These are phyloP conservation scores for Scaptodrosophila lebanonensis DNA, from an alignment of 1,140 invertebrate genomes.

Conservation along the genomic window DNA sequence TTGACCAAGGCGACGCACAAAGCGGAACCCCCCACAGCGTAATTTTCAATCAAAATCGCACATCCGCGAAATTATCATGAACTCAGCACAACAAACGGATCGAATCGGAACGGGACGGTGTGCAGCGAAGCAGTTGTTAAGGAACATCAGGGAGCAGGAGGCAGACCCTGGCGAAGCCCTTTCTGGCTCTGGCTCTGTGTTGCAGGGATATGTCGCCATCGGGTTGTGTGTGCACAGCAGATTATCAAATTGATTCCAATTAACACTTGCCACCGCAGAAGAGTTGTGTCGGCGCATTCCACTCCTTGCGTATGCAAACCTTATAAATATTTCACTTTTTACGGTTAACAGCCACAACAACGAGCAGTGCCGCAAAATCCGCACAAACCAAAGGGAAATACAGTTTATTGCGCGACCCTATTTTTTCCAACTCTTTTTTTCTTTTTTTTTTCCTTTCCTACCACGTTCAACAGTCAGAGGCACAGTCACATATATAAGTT, in stretches of 20 bases:
- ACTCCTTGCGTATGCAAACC: conserved; percentile 46
- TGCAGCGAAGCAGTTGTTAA: too few species aligned
- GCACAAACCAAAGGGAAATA: conserved; percentile 33
- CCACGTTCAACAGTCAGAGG: too few species aligned
- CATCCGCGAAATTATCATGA: conserved; percentile 74
- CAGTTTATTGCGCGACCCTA: conserved; percentile 54
- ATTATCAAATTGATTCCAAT: conserved; percentile 77
- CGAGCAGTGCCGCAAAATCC: conserved; percentile 12
- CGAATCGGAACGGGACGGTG: neutral
- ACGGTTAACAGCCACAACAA: conserved; percentile 53
- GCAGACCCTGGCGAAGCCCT: too few species aligned
- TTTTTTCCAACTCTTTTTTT: conserved; percentile 11
- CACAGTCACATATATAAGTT: conserved; percentile 57
- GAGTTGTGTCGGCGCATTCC: conserved; percentile 23
- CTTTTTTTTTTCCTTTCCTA: conserved; percentile 15
- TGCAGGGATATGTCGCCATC: conserved; percentile 1
- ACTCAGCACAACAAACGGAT: conserved; percentile 50
- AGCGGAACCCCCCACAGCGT: conserved; percentile 67
- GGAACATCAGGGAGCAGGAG: too few species aligned
- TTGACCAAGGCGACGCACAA: conserved; percentile 32
- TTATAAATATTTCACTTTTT: conserved; percentile 70
- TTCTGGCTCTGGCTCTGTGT: too few species aligned
- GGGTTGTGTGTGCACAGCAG: conserved; percentile 38
- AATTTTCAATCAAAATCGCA: conserved; percentile 75
- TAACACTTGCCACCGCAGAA: conserved; percentile 75